Conservation (phyloP, 2,888 invertebrate species). For the Orchesellides sinensis region DNA sequence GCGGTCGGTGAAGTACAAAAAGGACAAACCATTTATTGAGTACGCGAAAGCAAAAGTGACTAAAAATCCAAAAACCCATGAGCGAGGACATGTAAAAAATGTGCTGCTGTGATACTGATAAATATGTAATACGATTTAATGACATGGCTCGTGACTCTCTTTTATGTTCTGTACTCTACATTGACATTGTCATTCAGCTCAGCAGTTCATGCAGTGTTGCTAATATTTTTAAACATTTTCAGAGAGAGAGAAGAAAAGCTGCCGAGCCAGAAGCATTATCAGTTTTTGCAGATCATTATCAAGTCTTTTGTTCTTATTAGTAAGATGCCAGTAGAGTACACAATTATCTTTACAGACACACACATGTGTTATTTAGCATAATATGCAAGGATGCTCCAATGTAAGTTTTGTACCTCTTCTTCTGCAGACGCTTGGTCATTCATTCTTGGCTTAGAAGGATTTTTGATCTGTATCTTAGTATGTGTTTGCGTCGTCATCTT, state of each 20-base stretch:
- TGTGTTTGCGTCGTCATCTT: too few relatives aligned
- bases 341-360: too few relatives aligned
- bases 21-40: constrained; percentile 24
- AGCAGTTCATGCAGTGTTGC: background rate
- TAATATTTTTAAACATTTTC: too few relatives aligned
- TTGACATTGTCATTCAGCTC: constrained; percentile 43
- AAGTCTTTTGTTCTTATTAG: constrained; percentile 52
- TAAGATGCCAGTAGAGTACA: too few relatives aligned
- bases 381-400: too few relatives aligned
- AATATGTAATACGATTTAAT: background rate
- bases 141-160: constrained; percentile 2
- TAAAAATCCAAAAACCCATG: background rate
- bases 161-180: background rate
- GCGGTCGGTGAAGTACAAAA: constrained; percentile 14
- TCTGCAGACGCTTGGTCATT: too few relatives aligned
- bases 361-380: too few relatives aligned
- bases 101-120: background rate
- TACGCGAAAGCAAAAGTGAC: constrained; percentile 1
- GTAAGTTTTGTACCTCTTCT: too few relatives aligned
- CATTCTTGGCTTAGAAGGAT: too few relatives aligned
- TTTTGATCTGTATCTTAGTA: too few relatives aligned
- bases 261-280: constrained; percentile 7
- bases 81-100: constrained; percentile 11
- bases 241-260: too few relatives aligned
- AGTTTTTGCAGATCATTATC: constrained; percentile 52